A percentile compares a stretch with the other conserved stretches of the same genome.
Evolutionary conservation across 2,113 vertebrate species (phyloP).

Genomic region (Prionailurus viverrinus): DNA sequence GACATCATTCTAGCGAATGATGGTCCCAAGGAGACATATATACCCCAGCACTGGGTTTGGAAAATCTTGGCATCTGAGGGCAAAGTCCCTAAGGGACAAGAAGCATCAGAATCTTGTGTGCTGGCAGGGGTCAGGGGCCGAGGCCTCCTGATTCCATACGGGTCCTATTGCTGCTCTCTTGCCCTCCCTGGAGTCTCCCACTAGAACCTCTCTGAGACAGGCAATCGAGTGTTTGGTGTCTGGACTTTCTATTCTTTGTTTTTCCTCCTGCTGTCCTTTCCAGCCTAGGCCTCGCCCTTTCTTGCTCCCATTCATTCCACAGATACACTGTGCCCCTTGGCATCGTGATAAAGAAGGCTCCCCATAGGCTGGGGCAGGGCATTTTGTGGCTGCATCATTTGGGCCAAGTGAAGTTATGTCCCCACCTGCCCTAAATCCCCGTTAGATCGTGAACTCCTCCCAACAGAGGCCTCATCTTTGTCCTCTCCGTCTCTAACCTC

Average conservation of each 20-base stretch:
- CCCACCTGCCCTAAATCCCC: background rate
- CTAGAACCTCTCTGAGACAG: background rate
- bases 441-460: background rate
- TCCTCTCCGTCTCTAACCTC: background rate
- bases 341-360: background rate
- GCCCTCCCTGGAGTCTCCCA: background rate
- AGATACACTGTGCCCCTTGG: background rate
- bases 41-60: slow-evolving; percentile 4
- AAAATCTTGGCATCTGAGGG: background rate
- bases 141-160: background rate
- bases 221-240: background rate
- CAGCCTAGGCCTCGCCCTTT: background rate
- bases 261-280: background rate
- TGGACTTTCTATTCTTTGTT: background rate
- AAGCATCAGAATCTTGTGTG: background rate
- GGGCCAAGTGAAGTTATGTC: slow-evolving; percentile 2
- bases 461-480: background rate
- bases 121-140: background rate
- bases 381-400: slow-evolving; percentile 20
- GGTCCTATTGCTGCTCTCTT: background rate
- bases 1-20: slow-evolving; percentile 34
- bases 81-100: background rate
- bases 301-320: background rate
- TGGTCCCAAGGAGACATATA: background rate
- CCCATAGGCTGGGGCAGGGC: background rate